phyloP scores from a whole-genome alignment of 2,888 invertebrate species.

The Euproctis similis region DNA sequence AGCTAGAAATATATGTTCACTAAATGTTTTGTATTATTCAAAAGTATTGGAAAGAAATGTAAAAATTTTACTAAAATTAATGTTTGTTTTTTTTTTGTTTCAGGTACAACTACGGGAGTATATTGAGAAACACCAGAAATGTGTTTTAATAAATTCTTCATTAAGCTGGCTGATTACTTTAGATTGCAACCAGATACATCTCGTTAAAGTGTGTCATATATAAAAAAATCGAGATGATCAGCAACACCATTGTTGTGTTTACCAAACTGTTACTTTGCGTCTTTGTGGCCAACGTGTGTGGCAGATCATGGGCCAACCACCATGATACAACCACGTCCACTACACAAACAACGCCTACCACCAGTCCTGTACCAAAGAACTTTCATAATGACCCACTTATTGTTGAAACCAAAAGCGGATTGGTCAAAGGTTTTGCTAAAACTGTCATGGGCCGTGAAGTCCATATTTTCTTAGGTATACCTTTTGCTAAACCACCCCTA shows the following conservation, averaged over 20 bases:
- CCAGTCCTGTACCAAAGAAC: slow-evolving; percentile 61
- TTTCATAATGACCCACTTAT: slow-evolving; percentile 83
- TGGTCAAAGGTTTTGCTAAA: slow-evolving; percentile 86
- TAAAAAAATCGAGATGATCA: slow-evolving; percentile 45
- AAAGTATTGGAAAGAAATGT: neutral
- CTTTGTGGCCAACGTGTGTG: slow-evolving; percentile 45
- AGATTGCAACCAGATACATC: slow-evolving; percentile 45
- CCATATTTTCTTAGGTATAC: slow-evolving; percentile 91
- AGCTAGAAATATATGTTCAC: too few relatives aligned
- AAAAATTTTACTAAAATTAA: neutral
- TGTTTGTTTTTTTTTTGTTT: slow-evolving; percentile 34
- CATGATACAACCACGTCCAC: slow-evolving; percentile 71
- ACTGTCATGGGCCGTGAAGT: slow-evolving; percentile 89
- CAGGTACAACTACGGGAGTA: slow-evolving; percentile 38
- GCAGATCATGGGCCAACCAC: slow-evolving; percentile 70
- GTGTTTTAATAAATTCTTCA: slow-evolving; percentile 63
- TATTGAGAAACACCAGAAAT: slow-evolving; percentile 45
- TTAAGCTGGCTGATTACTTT: slow-evolving; percentile 61
- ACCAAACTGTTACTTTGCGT: slow-evolving; percentile 58
- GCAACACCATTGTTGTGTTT: slow-evolving; percentile 57
- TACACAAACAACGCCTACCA: slow-evolving; percentile 66
- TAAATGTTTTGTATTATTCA: too few relatives aligned
- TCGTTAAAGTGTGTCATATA: slow-evolving; percentile 33
- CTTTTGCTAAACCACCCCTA: slow-evolving; percentile 92
- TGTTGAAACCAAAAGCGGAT: slow-evolving; percentile 88